Conservation (phyloP, 2,888 invertebrate genomes). For the Tetragonisca angustula region DNA sequence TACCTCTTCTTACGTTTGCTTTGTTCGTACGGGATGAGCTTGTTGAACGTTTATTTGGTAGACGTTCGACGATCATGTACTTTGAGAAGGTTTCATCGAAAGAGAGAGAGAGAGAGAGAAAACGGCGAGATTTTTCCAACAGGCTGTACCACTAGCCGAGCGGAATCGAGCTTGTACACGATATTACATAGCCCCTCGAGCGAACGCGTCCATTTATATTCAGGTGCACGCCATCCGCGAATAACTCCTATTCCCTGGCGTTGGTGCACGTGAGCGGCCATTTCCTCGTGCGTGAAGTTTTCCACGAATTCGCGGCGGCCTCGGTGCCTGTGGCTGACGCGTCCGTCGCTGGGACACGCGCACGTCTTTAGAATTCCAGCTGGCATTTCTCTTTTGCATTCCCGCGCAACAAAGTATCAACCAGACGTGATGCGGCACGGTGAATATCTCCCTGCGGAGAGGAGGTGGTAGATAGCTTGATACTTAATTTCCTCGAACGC, state of each 20-base stretch:
- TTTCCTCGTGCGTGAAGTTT: slow-evolving; percentile 18
- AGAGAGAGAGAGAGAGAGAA: not conserved
- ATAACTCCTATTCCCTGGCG: slow-evolving; percentile 61
- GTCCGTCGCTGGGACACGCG: not conserved
- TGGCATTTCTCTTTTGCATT: not conserved
- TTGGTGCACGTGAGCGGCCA: slow-evolving; percentile 20
- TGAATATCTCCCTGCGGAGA: too few relatives aligned
- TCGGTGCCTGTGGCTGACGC: not conserved
- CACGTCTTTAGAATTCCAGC: not conserved
- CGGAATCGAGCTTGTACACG: slow-evolving; percentile 73
- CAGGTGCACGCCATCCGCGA: slow-evolving; percentile 50
- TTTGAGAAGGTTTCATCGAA: not conserved
- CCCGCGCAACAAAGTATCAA: not conserved
- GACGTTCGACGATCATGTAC: not conserved
- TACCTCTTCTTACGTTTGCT: too few relatives aligned
- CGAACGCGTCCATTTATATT: slow-evolving; percentile 62
- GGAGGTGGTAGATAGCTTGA: too few relatives aligned
- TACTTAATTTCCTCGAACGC: too few relatives aligned
- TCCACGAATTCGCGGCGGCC: not conserved
- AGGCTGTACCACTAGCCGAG: slow-evolving; percentile 15
- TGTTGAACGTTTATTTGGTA: not conserved
- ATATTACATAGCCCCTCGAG: slow-evolving; percentile 67
- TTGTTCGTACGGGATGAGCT: too few relatives aligned
- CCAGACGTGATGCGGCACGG: not conserved
- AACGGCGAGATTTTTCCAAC: too few relatives aligned